Evolutionary conservation across 2,888 invertebrate species (phyloP).

Genomic region (Panzeria rudis): DNA sequence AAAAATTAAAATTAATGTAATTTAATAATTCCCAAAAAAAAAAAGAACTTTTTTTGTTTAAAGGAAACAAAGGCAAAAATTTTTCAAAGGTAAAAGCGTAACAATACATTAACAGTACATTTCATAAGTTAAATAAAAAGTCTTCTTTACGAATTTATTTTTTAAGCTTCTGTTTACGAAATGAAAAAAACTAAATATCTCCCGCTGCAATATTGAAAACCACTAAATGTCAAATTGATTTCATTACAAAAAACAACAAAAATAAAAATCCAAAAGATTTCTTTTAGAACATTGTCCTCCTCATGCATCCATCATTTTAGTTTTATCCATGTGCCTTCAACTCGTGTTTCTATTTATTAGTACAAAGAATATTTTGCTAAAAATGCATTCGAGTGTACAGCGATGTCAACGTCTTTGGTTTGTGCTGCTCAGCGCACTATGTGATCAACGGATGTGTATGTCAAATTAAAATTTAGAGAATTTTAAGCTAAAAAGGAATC

Average conservation of each 20-base stretch:
- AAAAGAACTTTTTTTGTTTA: no score
- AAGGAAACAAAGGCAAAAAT: no score
- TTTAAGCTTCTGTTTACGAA: conserved; percentile 30
- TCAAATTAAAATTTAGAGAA: conserved; percentile 64
- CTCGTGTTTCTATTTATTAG: conserved; percentile 44
- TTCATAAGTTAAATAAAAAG: not conserved
- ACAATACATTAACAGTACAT: no score
- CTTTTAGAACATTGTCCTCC: not conserved
- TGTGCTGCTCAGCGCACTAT: conserved; percentile 43
- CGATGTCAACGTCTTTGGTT: conserved; percentile 55
- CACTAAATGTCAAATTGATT: conserved; percentile 71
- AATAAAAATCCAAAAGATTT: conserved; percentile 23
- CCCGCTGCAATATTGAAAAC: conserved; percentile 65
- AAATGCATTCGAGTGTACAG: conserved; percentile 47
- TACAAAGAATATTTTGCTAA: conserved; percentile 41
- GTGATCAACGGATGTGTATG: conserved; percentile 66
- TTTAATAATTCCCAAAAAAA: no score
- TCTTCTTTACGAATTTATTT: not conserved
- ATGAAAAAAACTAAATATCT: conserved; percentile 7
- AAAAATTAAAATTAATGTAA: no score
- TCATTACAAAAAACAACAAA: conserved; percentile 47
- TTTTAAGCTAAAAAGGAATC: conserved; percentile 36
- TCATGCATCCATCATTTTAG: conserved; percentile 29
- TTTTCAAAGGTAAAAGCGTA: no score
- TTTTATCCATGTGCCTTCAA: conserved; percentile 70